Percentiles rank a stretch among this genome's conserved stretches.
phyloP scores from a whole-genome alignment of 2,113 vertebrate genomes.

The Ctenomys sociabilis region DNA sequence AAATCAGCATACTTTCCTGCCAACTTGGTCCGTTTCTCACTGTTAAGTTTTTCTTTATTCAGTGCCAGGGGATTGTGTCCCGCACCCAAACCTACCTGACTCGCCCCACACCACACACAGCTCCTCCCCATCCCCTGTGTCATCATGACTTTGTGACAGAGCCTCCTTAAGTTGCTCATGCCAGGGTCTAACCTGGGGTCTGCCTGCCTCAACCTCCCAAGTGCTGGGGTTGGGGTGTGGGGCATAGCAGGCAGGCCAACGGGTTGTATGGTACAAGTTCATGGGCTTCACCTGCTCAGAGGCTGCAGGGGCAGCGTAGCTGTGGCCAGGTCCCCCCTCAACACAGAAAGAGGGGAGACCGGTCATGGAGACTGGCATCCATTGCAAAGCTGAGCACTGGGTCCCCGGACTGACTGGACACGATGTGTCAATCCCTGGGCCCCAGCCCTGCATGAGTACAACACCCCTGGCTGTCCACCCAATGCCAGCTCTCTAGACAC shows the following conservation, averaged over 20 bases:
- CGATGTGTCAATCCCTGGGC: background rate
- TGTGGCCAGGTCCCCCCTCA: background rate
- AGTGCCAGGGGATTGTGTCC: background rate
- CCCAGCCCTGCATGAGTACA: background rate
- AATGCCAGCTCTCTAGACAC: background rate
- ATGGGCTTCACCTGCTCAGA: no score
- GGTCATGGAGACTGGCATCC: no score
- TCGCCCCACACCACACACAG: background rate
- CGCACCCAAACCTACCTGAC: background rate
- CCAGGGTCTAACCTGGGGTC: background rate
- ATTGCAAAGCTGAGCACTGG: no score
- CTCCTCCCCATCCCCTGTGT: background rate
- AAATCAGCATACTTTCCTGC: background rate
- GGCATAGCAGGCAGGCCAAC: fast-evolving
- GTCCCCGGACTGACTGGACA: background rate
- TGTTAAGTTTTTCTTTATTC: background rate
- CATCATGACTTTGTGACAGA: background rate
- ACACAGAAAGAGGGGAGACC: background rate
- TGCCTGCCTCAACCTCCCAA: background rate
- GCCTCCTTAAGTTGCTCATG: background rate
- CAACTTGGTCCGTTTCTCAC: background rate
- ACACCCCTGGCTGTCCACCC: background rate
- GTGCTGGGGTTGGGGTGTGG: background rate
- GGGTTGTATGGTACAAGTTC: background rate
- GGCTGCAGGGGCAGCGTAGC: background rate